phyloP scores from a whole-genome alignment of 2,888 invertebrate species.

The Drosophila emarginata region DNA sequence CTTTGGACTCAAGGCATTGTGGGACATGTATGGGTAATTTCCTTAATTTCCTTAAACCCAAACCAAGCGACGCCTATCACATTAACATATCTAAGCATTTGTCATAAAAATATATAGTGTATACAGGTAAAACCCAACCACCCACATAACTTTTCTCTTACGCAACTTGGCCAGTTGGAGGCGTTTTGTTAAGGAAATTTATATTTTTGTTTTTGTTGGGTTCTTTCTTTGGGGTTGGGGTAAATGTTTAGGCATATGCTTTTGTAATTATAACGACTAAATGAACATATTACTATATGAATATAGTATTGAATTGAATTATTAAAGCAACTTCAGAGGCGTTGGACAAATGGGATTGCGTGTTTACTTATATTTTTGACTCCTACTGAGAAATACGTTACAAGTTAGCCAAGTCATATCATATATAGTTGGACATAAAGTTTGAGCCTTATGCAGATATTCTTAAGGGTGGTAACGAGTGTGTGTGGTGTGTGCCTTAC shows the following conservation, averaged over 20 bases:
- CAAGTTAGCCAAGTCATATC: constrained; percentile 35
- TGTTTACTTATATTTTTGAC: constrained; percentile 24
- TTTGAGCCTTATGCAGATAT: constrained; percentile 3
- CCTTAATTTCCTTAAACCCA: constrained; percentile 74
- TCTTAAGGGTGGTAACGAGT: not conserved
- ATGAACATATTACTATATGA: constrained; percentile 67
- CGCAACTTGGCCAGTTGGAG: constrained; percentile 40
- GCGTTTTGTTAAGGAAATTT: constrained; percentile 71
- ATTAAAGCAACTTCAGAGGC: constrained; percentile 65
- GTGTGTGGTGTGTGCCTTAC: constrained; percentile 52
- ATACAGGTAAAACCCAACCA: constrained; percentile 4
- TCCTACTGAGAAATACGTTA: constrained; percentile 54
- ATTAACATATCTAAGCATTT: constrained; percentile 74
- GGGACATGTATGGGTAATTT: constrained; percentile 62
- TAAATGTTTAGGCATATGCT: constrained; percentile 72
- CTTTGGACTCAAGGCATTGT: constrained; percentile 46
- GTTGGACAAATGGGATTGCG: constrained; percentile 55
- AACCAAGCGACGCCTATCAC: constrained; percentile 61
- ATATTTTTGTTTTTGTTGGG: not conserved
- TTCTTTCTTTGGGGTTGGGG: constrained; percentile 35
- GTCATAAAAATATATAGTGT: constrained; percentile 63
- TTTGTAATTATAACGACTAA: constrained; percentile 67
- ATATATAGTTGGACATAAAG: constrained; percentile 30
- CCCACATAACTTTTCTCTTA: constrained; percentile 12
- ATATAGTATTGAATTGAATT: constrained; percentile 68